Conservation (phyloP, 2,113 vertebrate genomes). For the Colaptes auratus region DNA sequence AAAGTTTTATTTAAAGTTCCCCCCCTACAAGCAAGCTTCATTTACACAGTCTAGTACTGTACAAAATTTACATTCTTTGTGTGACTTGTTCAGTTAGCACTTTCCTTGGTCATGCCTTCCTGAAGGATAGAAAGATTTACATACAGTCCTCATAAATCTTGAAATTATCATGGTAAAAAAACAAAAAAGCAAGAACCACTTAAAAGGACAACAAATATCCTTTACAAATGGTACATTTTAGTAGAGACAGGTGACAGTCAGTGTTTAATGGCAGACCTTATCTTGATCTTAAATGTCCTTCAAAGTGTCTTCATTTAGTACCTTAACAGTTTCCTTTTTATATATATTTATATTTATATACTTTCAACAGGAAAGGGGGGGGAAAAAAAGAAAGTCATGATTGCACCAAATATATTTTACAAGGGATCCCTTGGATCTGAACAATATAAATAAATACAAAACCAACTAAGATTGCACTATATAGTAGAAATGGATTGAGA, state of each 20-base stretch:
- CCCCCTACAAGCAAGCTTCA: slow-evolving; percentile 86
- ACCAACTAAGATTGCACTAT: slow-evolving; percentile 82
- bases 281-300: slow-evolving; percentile 60
- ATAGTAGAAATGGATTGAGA: slow-evolving; percentile 73
- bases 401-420: slow-evolving; percentile 83
- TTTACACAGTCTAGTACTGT: slow-evolving; percentile 87
- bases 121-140: slow-evolving; percentile 83
- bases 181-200: slow-evolving; percentile 71
- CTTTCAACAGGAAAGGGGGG: slow-evolving; percentile 72
- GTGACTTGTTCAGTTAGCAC: slow-evolving; percentile 76
- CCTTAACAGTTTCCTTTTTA: slow-evolving; percentile 66
- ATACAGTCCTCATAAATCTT: slow-evolving; percentile 79
- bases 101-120: slow-evolving; percentile 80
- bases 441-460: slow-evolving; percentile 86
- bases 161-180: slow-evolving; percentile 74
- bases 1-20: slow-evolving; percentile 89
- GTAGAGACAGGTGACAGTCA: slow-evolving; percentile 69
- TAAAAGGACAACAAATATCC: slow-evolving; percentile 77
- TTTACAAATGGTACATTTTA: slow-evolving; percentile 73
- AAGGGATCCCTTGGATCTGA: slow-evolving; percentile 83
- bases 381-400: slow-evolving; percentile 65
- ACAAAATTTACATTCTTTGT: slow-evolving; percentile 87
- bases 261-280: slow-evolving; percentile 62
- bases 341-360: slow-evolving; percentile 76
- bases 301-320: slow-evolving; percentile 58